Base-by-base conservation (phyloP, 1,140 invertebrate genomes). In the Drosophila cardini region DNA sequence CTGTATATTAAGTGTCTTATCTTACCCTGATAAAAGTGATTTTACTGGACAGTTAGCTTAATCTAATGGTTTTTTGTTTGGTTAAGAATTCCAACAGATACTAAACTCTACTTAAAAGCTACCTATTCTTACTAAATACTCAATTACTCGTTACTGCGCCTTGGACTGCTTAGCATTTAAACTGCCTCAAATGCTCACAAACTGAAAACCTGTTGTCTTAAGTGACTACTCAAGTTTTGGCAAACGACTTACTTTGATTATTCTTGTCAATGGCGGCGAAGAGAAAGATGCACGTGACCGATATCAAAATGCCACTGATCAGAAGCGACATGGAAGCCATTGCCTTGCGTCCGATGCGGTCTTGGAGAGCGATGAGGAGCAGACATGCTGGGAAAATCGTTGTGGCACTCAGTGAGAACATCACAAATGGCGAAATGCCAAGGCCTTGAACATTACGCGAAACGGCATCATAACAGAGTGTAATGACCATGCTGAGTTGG, bases 381-480 rank as follows among this genome's bases (percentile, higher is more conserved):
- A 94, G 72, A 72, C 94, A 94, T 16, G 93, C 93, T 13, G 94
- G 94, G 11, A 95, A 76, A 72, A 94, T 94, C 2, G 93, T 93
- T 7, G 92, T 83, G 16, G 94, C 94, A 21, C 93, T 93, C 21
- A 93, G 77, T 34, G 93, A 93, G 86, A 94, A 95, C 38, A 94
- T 92, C n/a, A 93, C 52, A 72, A 94, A 95, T 11, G 94, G 93
- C 42, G 93, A 94, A 69, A 93, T 93, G 57, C 93, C 94, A 55
- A 94, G 83, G 65, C 94, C 93, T 64, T 93, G 93, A 40, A 95
- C 93, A 82, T 95, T 94, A n/a, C 94, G 91, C 0, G 94, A 94
- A 61, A 95, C 94, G 1, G 94, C 94, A 80, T 95, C 94, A 72
- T 94, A 95, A 72, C 94, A 93, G 26, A 95, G 89, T 13, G 94